A percentile compares a stretch with the other conserved stretches of the same genome.
phyloP scores from a whole-genome alignment of 2,113 vertebrate genomes.

The Euleptes europaea region DNA sequence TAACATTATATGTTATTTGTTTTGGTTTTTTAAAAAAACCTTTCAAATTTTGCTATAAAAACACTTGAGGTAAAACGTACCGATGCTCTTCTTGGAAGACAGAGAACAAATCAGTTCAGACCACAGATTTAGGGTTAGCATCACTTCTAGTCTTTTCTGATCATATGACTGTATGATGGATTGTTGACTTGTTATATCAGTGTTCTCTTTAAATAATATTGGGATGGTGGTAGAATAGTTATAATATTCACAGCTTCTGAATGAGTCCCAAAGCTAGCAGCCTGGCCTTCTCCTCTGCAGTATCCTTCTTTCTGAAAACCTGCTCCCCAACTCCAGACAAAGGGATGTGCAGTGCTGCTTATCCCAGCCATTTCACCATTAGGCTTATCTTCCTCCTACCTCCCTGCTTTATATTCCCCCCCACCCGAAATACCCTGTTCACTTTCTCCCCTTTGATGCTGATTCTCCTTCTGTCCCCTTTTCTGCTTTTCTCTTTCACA shows the following conservation, averaged over 20 bases:
- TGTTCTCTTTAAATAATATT: neutral
- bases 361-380: neutral
- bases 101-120: neutral
- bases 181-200: neutral
- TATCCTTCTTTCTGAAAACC: neutral
- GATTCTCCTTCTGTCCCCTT: neutral
- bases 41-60: neutral
- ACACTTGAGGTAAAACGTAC: neutral
- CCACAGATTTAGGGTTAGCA: neutral
- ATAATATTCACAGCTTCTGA: neutral
- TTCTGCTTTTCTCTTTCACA: no score
- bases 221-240: neutral
- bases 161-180: neutral
- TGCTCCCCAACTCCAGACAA: no score
- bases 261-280: neutral
- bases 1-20: neutral
- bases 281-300: neutral
- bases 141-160: neutral
- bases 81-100: no score
- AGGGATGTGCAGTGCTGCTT: neutral
- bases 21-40: no score
- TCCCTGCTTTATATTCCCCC: neutral
- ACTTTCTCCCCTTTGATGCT: neutral
- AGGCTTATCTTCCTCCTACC: neutral
- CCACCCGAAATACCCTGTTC: neutral